Base-by-base conservation (phyloP, 2,888 invertebrate genomes). In the Latrodectus hesperus region DNA sequence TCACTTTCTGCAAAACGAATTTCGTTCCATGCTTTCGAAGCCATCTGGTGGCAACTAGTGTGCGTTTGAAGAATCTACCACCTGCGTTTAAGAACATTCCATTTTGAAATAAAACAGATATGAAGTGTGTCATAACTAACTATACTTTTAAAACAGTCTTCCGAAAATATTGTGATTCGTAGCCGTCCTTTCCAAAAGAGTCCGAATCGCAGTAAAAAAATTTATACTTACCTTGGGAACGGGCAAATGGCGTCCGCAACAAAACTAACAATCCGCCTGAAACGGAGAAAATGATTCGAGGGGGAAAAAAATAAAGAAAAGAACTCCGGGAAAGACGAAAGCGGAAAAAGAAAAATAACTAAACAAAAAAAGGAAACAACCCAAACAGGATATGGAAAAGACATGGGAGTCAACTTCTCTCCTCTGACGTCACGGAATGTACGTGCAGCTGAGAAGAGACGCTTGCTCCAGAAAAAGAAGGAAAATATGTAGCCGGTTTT, bases 361-460 rank as follows among this genome's bases (percentile, higher is more conserved):
- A 67, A 77, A 74, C 52, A 73, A 78, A 86, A 86, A 87, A 87
- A 82, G 86, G 86, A 87, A 87, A 87, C 86, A 87, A 87, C 86
- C 86, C 86, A 87, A 87, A 87, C 86, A 87, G 86, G 86, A 87
- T 87, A 87, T 87, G 86, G 86, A 87, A 87, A 87, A 87, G 86
- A 87, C 86, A 77, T 82, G 86, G 86, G 86, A 87, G 86, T 80
- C 86, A 81, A 80, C 84, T 78, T 79, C 74, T 78, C 79, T 87
- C 86, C 86, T 87, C 81, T 87, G 86, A 87, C 86, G 86, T 87
- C 86, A 87, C 72, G 78, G 67, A 55, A 76, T 77, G 81, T 81
- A 81, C 72, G 55, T 71, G 81, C 81, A 72, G 80, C 70, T 70
- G 86, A 67, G 55, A 14, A 79, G 79, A 79, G 85, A 76, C 81